Percentiles rank a stretch among this genome's conserved stretches.
phyloP scores from a whole-genome alignment of 2,113 vertebrate genomes.

The Lampris incognitus region DNA sequence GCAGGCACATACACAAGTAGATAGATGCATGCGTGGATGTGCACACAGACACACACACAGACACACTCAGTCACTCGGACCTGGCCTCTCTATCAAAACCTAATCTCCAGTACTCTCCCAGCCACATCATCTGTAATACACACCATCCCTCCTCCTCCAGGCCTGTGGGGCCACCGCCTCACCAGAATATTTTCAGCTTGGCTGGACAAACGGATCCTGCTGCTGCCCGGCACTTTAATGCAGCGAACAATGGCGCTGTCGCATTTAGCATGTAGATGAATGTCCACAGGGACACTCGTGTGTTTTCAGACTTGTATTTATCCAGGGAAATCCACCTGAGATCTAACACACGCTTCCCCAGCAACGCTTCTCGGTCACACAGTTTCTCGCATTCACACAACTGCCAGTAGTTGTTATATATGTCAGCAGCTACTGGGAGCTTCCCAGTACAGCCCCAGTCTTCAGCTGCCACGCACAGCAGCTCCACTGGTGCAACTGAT shows the following conservation, averaged over 20 bases:
- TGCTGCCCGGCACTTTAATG: not conserved
- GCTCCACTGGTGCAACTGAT: too few species aligned
- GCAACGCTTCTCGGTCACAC: not conserved
- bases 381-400: too few species aligned
- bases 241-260: not conserved
- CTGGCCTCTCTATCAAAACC: conserved; percentile 5
- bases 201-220: not conserved
- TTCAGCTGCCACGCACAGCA: too few species aligned
- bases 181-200: conserved; percentile 4
- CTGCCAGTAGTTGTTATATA: too few species aligned
- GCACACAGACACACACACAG: not conserved
- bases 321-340: not conserved
- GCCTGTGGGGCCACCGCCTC: not conserved
- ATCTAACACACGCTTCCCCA: not conserved
- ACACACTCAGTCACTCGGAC: not conserved
- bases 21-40: not conserved
- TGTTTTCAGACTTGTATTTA: not conserved
- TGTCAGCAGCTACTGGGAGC: too few species aligned
- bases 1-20: not conserved
- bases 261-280: not conserved
- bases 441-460: too few species aligned
- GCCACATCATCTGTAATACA: not conserved
- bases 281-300: not conserved
- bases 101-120: conserved; percentile 9
- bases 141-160: not conserved